These are phyloP conservation scores for Phylloscopus trochiloides DNA, from an alignment of 2,113 vertebrate genomes.

Conservation along the genomic window DNA sequence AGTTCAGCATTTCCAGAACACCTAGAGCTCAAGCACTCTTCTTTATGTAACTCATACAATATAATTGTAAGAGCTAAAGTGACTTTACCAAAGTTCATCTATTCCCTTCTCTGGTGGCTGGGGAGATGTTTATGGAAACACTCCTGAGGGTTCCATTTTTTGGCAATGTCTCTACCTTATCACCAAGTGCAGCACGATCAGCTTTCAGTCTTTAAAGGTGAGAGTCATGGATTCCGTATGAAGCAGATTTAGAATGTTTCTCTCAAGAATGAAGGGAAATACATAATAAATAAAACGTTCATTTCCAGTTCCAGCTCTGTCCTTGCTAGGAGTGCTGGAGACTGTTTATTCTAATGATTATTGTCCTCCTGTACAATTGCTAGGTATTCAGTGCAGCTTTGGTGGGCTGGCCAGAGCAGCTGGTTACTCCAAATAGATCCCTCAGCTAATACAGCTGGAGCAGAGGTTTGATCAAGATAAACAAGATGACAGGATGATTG, in stretches of 20 bases:
- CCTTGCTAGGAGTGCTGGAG: background rate
- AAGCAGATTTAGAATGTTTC: background rate
- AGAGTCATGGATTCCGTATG: background rate
- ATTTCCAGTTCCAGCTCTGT: background rate
- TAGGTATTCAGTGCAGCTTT: background rate
- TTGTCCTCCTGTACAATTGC: background rate
- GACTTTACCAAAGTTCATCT: background rate
- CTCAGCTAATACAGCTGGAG: background rate
- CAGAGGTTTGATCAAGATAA: background rate
- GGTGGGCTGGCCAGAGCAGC: background rate
- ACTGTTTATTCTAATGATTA: background rate
- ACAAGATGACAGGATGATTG: background rate
- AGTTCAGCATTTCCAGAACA: background rate
- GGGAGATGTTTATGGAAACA: background rate
- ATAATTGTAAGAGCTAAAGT: background rate
- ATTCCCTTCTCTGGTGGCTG: background rate
- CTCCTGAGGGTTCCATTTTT: background rate
- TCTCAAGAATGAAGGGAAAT: background rate
- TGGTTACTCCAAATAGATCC: background rate
- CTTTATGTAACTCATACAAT: background rate
- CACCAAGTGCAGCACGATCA: background rate
- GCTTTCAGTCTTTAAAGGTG: background rate
- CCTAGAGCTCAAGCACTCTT: background rate
- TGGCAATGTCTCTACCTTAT: background rate
- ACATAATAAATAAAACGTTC: background rate